Conservation (phyloP, 2,797 vertebrate genomes). For the Microcaecilia unicolor region DNA sequence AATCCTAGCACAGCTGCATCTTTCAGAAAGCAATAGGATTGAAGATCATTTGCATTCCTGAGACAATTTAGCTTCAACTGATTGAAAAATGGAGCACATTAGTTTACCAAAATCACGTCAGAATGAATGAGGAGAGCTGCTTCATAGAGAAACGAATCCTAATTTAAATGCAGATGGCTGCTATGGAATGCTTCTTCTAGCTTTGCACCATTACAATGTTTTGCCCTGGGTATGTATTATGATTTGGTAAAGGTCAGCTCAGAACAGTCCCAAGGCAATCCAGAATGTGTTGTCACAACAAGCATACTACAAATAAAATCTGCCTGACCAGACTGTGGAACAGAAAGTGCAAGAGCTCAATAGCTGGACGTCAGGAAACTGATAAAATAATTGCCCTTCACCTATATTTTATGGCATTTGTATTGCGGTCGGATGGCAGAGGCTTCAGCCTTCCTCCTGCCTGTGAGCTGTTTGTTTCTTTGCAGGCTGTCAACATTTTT, state of each 20-base stretch:
- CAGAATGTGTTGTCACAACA: constrained; percentile 45
- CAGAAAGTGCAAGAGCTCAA: constrained; percentile 54
- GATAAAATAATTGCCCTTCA: too few relatives aligned
- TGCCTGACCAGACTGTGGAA: constrained; percentile 53
- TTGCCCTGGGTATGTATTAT: constrained; percentile 34
- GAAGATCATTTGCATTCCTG: constrained; percentile 55
- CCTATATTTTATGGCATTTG: too few relatives aligned
- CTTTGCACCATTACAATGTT: constrained; percentile 32
- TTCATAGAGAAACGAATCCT: constrained; percentile 21
- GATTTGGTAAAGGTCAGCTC: constrained; percentile 48
- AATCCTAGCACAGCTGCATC: constrained; percentile 43
- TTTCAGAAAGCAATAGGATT: constrained; percentile 54
- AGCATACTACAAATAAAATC: constrained; percentile 52
- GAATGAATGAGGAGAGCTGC: background rate
- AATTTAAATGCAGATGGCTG: constrained; percentile 39
- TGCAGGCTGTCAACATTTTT: too few relatives aligned
- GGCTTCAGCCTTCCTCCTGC: too few relatives aligned
- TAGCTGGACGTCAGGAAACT: too few relatives aligned
- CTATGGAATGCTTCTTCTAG: constrained; percentile 24
- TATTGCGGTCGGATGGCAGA: too few relatives aligned
- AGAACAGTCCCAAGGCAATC: constrained; percentile 47
- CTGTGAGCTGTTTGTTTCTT: too few relatives aligned
- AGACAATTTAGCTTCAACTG: constrained; percentile 51
- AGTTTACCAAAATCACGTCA: constrained; percentile 24
- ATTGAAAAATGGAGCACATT: constrained; percentile 42